Evolutionary conservation across 2,888 invertebrate species (phyloP).

Genomic region (Deilephila elpenor): DNA sequence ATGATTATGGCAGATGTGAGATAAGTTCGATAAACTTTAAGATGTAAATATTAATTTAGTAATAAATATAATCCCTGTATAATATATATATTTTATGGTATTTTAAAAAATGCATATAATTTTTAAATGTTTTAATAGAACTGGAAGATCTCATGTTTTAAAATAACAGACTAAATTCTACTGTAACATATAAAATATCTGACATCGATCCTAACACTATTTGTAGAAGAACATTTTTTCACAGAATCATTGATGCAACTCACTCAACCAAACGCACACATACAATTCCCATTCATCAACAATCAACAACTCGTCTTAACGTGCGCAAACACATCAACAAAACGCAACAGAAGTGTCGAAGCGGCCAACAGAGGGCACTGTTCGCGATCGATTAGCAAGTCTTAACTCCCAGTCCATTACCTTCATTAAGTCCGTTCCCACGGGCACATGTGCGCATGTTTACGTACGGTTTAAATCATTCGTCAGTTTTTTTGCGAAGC

Average conservation of each 20-base stretch:
- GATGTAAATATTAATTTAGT: too few relatives aligned
- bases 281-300: slow-evolving; percentile 6
- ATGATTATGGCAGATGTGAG: too few relatives aligned
- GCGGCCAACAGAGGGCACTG: slow-evolving; percentile 44
- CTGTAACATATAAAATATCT: not conserved
- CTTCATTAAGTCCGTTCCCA: slow-evolving; percentile 72
- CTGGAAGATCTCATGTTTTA: too few relatives aligned
- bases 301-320: not conserved
- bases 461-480: slow-evolving; percentile 67
- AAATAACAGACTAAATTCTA: too few relatives aligned
- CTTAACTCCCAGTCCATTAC: slow-evolving; percentile 62
- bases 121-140: too few relatives aligned
- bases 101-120: too few relatives aligned
- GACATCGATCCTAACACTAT: too few relatives aligned
- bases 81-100: too few relatives aligned
- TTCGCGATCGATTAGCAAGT: slow-evolving; percentile 70
- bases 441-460: slow-evolving; percentile 75
- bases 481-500: slow-evolving; percentile 61
- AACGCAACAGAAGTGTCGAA: slow-evolving; percentile 46
- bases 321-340: slow-evolving; percentile 9
- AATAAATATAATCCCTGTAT: too few relatives aligned
- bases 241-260: not conserved
- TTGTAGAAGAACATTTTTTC: too few relatives aligned
- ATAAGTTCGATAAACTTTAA: too few relatives aligned
- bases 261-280: not conserved